Base-by-base conservation (phyloP, 1,140 invertebrate species). In the Drosophila insularis region DNA sequence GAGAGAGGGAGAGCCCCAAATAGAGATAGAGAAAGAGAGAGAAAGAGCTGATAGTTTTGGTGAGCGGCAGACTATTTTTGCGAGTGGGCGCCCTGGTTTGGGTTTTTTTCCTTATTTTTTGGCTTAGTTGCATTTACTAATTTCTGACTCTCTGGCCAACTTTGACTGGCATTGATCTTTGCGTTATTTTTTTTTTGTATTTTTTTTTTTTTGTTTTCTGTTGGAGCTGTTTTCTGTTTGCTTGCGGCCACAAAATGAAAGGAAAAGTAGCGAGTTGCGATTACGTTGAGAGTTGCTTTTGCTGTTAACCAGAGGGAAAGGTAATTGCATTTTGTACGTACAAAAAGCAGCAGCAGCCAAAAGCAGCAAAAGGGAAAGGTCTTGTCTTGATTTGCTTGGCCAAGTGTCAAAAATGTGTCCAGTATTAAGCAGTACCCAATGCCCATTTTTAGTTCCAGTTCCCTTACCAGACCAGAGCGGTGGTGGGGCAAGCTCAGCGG, bases 101-200 rank as follows among this genome's bases (percentile, higher is more conserved):
- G 0, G n/a, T n/a, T n/a, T n/a, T n/a, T n/a, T n/a, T n/a, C n/a
- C n/a, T 43, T 14, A 7, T 7, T 31, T 37, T 78, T 77, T 71
- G 64, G 74, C 78, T 82, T 82, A 87, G 82, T 87, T 87, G 82
- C 84, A 87, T 84, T 87, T 87, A 87, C 82, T 87, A 87, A 87
- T 87, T 87, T 87, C 84, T 82, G 84, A 66, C 82, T 80, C 59
- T 63, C 63, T 17, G 43, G 64, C 35, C 60, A 64, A 74, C 67
- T 71, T 35, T 67, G 81, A 77, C 79, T 89, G 82, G 84, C 82
- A 87, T 89, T 87, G 82, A 87, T 87, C 82, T 87, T 87, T 87
- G 79, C 68, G 67, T 73, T 72, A 66, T 68, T 64, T 65, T 71
- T 54, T 64, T 67, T 35, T 35, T 11, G n/a, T n/a, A n/a, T 68